A percentile compares a stretch with the other conserved stretches of the same genome.
Conservation (phyloP, 2,113 vertebrate genomes). For the Pachypanchax playfairii region DNA sequence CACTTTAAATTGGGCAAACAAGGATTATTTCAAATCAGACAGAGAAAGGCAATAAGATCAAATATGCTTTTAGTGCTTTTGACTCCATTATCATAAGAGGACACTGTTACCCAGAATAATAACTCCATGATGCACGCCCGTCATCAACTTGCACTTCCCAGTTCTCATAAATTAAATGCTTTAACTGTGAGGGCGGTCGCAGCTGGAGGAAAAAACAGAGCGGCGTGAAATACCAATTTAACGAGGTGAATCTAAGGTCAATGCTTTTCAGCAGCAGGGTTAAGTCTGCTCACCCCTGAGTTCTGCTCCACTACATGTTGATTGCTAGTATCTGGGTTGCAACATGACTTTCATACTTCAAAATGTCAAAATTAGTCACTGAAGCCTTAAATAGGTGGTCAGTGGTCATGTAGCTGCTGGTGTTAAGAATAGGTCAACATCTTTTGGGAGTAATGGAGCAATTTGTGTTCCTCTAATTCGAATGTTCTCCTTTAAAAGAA, state of each 20-base stretch:
- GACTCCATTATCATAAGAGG: not conserved
- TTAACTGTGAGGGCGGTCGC: not conserved
- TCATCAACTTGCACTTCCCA: not conserved
- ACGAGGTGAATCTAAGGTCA: conserved; percentile 1
- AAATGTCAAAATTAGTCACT: not conserved
- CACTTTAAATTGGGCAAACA: not conserved
- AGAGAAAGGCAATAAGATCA: not conserved
- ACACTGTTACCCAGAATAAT: not conserved
- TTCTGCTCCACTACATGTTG: not conserved
- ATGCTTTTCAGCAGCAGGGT: not conserved
- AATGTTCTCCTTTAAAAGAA: not conserved
- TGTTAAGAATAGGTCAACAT: not conserved
- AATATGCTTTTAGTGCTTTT: not conserved
- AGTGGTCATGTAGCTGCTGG: not conserved
- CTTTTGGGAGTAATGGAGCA: not conserved
- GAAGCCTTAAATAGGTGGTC: not conserved
- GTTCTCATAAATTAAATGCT: not conserved
- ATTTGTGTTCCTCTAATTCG: not conserved
- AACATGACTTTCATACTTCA: not conserved
- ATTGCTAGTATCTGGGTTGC: not conserved
- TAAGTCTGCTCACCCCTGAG: not conserved
- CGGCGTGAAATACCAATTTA: not conserved
- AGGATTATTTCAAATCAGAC: not conserved
- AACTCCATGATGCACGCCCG: not conserved
- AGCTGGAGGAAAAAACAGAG: not conserved